A percentile compares a stretch with the other conserved stretches of the same genome.
phyloP scores from a whole-genome alignment of 2,797 vertebrate genomes.

The Acanthis flammea region DNA sequence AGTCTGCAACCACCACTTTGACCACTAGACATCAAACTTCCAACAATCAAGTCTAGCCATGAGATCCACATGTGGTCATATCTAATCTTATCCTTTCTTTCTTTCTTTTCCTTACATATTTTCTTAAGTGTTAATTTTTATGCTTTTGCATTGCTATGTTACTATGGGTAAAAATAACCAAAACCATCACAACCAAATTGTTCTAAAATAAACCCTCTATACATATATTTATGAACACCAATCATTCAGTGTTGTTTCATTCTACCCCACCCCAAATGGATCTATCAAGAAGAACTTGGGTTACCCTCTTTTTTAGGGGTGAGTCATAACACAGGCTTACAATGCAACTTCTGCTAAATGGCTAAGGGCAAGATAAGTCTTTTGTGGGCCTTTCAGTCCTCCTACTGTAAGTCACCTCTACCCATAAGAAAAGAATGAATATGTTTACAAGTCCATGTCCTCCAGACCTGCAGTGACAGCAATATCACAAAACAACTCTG shows the following conservation, averaged over 20 bases:
- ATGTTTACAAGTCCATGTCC: background rate
- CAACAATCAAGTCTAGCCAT: background rate
- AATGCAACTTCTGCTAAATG: background rate
- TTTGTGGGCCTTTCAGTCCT: background rate
- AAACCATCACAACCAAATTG: background rate
- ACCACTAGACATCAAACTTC: background rate
- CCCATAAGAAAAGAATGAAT: background rate
- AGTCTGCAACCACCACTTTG: background rate
- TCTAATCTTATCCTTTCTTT: background rate
- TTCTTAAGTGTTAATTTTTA: background rate
- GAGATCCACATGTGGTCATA: no score
- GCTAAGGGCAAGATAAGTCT: background rate
- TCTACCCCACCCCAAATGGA: fast-evolving
- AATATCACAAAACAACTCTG: background rate
- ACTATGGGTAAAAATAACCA: background rate
- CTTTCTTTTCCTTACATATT: background rate
- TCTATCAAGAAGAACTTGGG: fast-evolving
- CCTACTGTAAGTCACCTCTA: background rate
- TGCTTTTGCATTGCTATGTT: background rate
- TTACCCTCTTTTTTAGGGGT: background rate
- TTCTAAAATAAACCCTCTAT: background rate
- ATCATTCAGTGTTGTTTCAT: background rate
- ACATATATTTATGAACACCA: background rate
- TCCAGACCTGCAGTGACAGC: background rate
- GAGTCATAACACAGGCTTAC: background rate